Evolutionary conservation across 2,888 invertebrate genomes (phyloP).

Genomic region (Meteorus cinctellus): DNA sequence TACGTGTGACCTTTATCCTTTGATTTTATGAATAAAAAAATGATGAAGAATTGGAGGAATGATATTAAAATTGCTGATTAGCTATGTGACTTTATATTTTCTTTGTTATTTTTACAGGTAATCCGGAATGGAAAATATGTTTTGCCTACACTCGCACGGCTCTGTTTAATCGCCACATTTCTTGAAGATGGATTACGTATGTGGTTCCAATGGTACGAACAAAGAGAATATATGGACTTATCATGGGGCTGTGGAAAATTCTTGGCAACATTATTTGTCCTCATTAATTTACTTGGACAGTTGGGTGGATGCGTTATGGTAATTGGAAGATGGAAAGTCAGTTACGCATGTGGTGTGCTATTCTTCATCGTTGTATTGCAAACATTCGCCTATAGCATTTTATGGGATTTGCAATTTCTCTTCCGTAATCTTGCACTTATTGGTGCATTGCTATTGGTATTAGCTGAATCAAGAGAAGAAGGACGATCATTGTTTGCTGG

Average conservation of each 20-base stretch:
- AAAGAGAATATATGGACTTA: slow-evolving; percentile 97
- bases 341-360: slow-evolving; percentile 91
- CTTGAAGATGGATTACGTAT: slow-evolving; percentile 99
- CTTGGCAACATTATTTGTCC: slow-evolving; percentile 94
- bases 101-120: slow-evolving; percentile 78
- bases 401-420: slow-evolving; percentile 98
- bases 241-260: slow-evolving; percentile 98
- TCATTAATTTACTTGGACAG: slow-evolving; percentile 96
- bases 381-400: slow-evolving; percentile 95
- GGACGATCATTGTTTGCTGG: slow-evolving; percentile 97
- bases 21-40: neutral
- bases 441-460: slow-evolving; percentile 94
- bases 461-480: slow-evolving; percentile 97
- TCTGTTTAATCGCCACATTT: slow-evolving; percentile 98
- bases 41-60: neutral
- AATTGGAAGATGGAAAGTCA: slow-evolving; percentile 91
- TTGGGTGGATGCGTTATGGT: slow-evolving; percentile 98
- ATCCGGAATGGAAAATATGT: slow-evolving; percentile 93
- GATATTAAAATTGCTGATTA: neutral
- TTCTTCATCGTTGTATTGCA: slow-evolving; percentile 98
- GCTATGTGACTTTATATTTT: slow-evolving; percentile 25
- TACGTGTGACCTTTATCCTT: neutral
- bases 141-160: slow-evolving; percentile 94
- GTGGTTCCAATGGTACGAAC: slow-evolving; percentile 99
- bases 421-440: slow-evolving; percentile 96